Evolutionary conservation across 2,888 invertebrate species (phyloP).

Genomic region (Drosophila lacicola): DNA sequence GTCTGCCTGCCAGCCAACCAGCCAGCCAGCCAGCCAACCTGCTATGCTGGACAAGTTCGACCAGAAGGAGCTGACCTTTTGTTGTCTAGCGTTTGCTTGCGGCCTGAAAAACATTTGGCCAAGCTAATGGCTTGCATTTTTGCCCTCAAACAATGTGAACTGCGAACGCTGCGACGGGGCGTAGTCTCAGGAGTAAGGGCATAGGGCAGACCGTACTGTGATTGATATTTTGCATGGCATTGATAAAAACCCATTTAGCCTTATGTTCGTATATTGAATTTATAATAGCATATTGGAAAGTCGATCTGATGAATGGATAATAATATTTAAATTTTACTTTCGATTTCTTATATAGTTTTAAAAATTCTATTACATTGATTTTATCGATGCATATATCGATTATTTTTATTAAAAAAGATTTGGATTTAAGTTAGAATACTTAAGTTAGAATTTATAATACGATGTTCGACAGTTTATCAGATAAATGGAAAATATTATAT

Average conservation of each 20-base stretch:
- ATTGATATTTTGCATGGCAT: slow-evolving; percentile 38
- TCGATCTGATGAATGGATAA: background rate
- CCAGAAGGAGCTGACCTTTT: slow-evolving; percentile 58
- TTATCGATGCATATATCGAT: too few species aligned
- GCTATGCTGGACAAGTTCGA: slow-evolving; percentile 13
- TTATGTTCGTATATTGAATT: background rate
- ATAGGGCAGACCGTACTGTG: slow-evolving; percentile 13
- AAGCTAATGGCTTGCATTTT: slow-evolving; percentile 64
- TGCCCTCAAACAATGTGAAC: slow-evolving; percentile 37
- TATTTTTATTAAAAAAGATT: too few species aligned
- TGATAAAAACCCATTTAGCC: background rate
- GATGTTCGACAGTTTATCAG: too few species aligned
- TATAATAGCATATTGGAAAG: background rate
- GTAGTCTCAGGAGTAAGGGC: background rate
- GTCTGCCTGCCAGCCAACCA: background rate
- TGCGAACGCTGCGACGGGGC: slow-evolving; percentile 4
- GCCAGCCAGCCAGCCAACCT: background rate
- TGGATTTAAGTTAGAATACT: too few species aligned
- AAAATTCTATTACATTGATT: too few species aligned
- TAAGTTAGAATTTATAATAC: too few species aligned
- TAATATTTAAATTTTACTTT: background rate
- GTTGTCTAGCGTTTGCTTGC: slow-evolving; percentile 71
- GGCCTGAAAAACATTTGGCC: slow-evolving; percentile 54
- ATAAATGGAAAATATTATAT: too few species aligned
- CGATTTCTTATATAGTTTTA: background rate